A percentile compares a stretch with the other conserved stretches of the same genome.
These are phyloP conservation scores for Emydocephalus ijimae DNA, from an alignment of 2,113 vertebrate genomes.

Conservation along the genomic window DNA sequence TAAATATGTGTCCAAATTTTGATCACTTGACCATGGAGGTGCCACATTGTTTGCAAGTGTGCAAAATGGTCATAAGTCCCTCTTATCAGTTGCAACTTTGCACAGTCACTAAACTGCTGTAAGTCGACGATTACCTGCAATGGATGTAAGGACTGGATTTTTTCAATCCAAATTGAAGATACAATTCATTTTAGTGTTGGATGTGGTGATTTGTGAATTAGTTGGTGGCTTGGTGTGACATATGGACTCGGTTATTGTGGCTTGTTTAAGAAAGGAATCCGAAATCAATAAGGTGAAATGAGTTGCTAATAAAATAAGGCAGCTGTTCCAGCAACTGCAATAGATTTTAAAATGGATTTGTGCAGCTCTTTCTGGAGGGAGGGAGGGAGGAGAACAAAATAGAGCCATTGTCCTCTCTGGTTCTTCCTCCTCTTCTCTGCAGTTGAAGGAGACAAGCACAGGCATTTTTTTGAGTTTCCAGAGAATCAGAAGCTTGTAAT, in stretches of 20 bases:
- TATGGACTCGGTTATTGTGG: not conserved
- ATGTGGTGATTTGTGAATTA: not conserved
- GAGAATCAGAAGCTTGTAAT: no score
- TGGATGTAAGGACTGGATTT: not conserved
- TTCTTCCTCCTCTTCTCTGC: no score
- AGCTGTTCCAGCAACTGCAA: not conserved
- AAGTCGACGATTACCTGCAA: not conserved
- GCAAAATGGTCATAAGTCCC: no score
- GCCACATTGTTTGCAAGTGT: no score
- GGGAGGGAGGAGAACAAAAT: no score
- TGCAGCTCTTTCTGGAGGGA: not conserved
- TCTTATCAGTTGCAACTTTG: no score
- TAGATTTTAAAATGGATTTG: not conserved
- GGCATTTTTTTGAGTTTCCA: no score
- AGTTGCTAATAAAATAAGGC: not conserved
- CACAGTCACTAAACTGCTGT: no score
- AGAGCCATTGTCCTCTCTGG: no score
- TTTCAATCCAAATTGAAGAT: not conserved
- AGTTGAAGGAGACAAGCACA: no score
- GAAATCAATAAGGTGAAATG: not conserved
- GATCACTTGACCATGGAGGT: no score
- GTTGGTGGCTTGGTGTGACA: not conserved
- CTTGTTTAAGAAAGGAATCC: not conserved
- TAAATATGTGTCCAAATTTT: no score
- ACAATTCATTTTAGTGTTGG: not conserved